These are phyloP conservation scores for Silurus glanis DNA, from an alignment of 2,113 vertebrate species.

Conservation along the genomic window DNA sequence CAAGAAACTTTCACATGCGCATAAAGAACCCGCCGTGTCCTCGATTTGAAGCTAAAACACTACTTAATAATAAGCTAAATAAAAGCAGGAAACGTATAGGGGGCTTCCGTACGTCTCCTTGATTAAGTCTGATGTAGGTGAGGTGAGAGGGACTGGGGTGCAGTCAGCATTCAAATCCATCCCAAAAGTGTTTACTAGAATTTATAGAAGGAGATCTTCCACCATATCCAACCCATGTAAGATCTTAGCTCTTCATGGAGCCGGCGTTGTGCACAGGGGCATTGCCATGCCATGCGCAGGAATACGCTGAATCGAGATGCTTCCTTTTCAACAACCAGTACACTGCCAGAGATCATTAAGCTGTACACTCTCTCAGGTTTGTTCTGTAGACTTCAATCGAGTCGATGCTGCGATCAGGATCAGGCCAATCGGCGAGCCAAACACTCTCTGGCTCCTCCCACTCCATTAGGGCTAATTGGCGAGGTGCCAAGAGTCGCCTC, in stretches of 20 bases:
- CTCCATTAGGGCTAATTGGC: not conserved
- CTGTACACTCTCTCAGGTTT: not conserved
- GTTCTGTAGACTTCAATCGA: not conserved
- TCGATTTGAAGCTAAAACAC: not conserved
- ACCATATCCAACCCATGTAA: too few relatives aligned
- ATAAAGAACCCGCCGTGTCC: not conserved
- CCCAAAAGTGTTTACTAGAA: too few relatives aligned
- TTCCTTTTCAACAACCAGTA: not conserved
- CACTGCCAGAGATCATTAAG: not conserved
- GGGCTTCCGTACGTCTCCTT: not conserved
- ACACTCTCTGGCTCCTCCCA: not conserved
- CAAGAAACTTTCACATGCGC: not conserved
- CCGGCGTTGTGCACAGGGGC: too few relatives aligned
- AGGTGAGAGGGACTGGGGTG: too few relatives aligned
- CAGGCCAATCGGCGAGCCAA: not conserved
- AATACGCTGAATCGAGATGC: not conserved
- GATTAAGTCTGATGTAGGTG: too few relatives aligned
- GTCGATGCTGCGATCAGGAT: not conserved
- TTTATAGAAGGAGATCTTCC: too few relatives aligned
- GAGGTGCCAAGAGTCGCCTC: not conserved
- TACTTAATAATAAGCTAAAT: not conserved
- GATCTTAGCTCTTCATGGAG: too few relatives aligned
- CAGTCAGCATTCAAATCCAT: too few relatives aligned
- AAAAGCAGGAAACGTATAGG: not conserved
- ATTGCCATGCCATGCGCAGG: too few relatives aligned